These are phyloP conservation scores for Plebejus melissa DNA, from an alignment of 2,888 invertebrate species.

Conservation along the genomic window DNA sequence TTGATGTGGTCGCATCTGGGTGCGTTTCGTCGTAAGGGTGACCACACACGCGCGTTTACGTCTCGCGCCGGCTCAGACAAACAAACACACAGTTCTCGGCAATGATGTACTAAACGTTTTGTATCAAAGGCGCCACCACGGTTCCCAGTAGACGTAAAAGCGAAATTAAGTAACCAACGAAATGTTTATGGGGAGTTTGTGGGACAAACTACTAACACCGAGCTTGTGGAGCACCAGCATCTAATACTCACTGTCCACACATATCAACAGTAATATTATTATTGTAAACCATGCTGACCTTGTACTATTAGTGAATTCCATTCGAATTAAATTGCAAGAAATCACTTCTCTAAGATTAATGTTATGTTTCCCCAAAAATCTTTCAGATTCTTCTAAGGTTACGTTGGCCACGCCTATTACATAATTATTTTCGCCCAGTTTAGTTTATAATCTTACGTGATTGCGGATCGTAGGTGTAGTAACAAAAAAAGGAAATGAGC, in stretches of 20 bases:
- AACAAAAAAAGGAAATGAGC: not conserved
- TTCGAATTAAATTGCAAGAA: not conserved
- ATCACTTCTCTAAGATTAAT: not conserved
- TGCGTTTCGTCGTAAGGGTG: conserved; percentile 77
- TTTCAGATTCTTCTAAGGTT: not conserved
- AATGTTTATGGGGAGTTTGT: conserved; percentile 26
- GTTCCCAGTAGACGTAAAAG: conserved; percentile 51
- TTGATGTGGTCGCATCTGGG: conserved; percentile 76
- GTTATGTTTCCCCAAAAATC: not conserved
- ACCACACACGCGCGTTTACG: conserved; percentile 78
- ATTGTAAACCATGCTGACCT: not conserved
- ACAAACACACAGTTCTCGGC: conserved; percentile 74
- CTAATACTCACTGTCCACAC: not conserved
- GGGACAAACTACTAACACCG: not conserved
- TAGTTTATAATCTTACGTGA: not conserved
- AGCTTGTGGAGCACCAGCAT: not conserved
- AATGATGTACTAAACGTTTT: conserved; percentile 59
- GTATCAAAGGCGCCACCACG: conserved; percentile 64
- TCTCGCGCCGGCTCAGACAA: conserved; percentile 75
- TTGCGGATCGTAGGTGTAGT: not conserved
- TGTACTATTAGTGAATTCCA: not conserved
- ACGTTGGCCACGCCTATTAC: not conserved
- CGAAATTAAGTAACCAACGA: conserved; percentile 37
- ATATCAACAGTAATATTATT: not conserved
- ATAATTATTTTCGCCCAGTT: not conserved